These are phyloP conservation scores for Turritopsis rubra DNA, from an alignment of 30 jellyfish, hydroid and myxozoan genomes.

Conservation along the genomic window DNA sequence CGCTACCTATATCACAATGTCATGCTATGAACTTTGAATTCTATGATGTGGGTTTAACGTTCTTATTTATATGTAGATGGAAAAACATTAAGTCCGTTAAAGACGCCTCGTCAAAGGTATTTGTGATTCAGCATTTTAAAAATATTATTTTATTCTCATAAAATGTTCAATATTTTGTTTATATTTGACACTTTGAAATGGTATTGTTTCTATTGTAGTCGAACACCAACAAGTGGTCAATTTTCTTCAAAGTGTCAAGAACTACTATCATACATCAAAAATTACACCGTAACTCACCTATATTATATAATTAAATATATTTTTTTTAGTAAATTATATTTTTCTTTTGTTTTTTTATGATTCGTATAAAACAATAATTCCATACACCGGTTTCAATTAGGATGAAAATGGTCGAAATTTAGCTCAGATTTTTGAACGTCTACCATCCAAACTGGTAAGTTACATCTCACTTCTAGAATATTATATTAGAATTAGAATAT, in stretches of 20 bases:
- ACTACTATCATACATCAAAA: slow-evolving; percentile 56
- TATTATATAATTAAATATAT: background rate
- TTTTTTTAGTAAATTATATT: background rate
- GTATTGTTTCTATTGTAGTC: slow-evolving; percentile 3
- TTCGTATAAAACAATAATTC: too few species aligned
- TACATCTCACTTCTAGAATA: too few species aligned
- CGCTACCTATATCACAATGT: too few species aligned
- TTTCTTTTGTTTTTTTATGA: too few species aligned
- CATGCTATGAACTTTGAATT: too few species aligned
- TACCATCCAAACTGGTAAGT: slow-evolving; percentile 28
- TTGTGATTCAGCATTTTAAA: background rate
- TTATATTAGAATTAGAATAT: too few species aligned
- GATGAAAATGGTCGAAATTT: slow-evolving; percentile 32
- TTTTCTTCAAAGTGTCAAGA: slow-evolving; percentile 62
- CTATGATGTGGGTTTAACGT: background rate
- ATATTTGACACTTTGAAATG: background rate
- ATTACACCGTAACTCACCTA: slow-evolving; percentile 48
- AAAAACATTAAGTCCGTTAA: slow-evolving; percentile 7
- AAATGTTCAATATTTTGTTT: background rate
- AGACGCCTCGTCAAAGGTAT: slow-evolving; percentile 16
- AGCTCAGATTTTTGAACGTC: slow-evolving; percentile 23
- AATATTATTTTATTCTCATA: background rate
- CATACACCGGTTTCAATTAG: background rate
- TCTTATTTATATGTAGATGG: background rate
- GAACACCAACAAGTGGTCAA: slow-evolving; percentile 26